These are phyloP conservation scores for Latheticus oryzae DNA, from an alignment of 2,888 invertebrate genomes.

Conservation along the genomic window DNA sequence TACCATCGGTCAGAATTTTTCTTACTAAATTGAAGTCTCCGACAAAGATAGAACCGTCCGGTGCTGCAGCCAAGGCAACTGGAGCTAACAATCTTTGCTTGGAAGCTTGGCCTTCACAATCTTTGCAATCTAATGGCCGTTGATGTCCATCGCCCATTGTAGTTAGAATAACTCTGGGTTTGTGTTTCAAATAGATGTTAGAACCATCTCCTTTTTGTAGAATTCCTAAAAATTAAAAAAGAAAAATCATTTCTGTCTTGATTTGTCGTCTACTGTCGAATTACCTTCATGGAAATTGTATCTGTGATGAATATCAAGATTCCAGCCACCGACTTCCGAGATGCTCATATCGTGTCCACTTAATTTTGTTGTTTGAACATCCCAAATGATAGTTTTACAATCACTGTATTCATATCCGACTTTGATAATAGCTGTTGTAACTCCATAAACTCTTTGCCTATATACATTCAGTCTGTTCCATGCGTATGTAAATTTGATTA, in stretches of 20 bases:
- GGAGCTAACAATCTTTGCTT: constrained; percentile 90
- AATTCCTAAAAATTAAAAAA: constrained; percentile 77
- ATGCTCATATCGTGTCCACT: constrained; percentile 98
- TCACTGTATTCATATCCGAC: constrained; percentile 97
- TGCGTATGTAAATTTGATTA: constrained; percentile 96
- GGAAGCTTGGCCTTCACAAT: constrained; percentile 83
- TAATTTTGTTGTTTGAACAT: constrained; percentile 92
- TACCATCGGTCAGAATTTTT: constrained; percentile 86
- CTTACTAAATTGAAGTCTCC: constrained; percentile 96
- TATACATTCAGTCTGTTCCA: constrained; percentile 98
- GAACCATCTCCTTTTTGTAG: constrained; percentile 98
- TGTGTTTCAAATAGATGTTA: constrained; percentile 92
- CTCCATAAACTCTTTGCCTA: constrained; percentile 95
- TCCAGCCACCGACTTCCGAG: constrained; percentile 97
- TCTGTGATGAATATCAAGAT: constrained; percentile 96
- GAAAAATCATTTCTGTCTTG: constrained; percentile 9
- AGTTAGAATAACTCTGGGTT: constrained; percentile 90
- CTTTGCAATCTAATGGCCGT: constrained; percentile 84
- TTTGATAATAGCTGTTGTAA: constrained; percentile 93
- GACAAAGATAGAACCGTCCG: constrained; percentile 94
- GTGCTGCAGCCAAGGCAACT: constrained; percentile 89
- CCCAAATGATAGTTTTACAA: constrained; percentile 95
- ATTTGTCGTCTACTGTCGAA: too few species aligned
- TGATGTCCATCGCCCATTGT: constrained; percentile 94
- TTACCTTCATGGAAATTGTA: constrained; percentile 97